These are phyloP conservation scores for Ornithorhynchus anatinus DNA, from an alignment of 2,113 vertebrate genomes.

Conservation along the genomic window DNA sequence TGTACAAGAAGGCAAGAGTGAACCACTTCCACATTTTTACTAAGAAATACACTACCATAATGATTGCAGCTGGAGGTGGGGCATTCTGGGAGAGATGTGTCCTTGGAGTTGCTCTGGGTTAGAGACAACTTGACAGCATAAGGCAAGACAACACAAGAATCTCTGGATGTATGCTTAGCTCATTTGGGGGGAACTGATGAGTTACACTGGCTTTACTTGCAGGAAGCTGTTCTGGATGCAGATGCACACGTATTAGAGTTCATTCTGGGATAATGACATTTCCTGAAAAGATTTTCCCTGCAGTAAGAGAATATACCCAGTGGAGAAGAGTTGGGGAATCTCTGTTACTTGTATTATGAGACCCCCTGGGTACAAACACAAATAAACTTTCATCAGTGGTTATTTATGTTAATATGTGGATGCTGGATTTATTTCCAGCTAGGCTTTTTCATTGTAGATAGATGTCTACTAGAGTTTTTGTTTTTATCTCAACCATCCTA, in stretches of 20 bases:
- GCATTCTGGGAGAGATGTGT: too few relatives aligned
- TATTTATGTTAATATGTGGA: slow-evolving; percentile 54
- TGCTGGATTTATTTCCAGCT: slow-evolving; percentile 40
- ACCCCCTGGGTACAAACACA: slow-evolving; percentile 37
- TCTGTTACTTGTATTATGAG: slow-evolving; percentile 36
- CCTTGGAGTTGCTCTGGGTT: too few relatives aligned
- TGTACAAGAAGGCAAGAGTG: too few relatives aligned
- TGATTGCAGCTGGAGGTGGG: too few relatives aligned
- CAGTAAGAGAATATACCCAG: neutral
- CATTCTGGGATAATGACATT: neutral
- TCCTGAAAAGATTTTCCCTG: slow-evolving; percentile 5
- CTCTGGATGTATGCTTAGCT: too few relatives aligned
- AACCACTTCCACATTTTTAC: too few relatives aligned
- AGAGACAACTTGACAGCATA: too few relatives aligned
- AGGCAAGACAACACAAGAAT: too few relatives aligned
- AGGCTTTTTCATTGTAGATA: slow-evolving; percentile 34
- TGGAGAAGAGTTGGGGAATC: slow-evolving; percentile 24
- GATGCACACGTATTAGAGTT: neutral
- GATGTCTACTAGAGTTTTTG: slow-evolving; percentile 11
- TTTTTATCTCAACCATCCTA: slow-evolving; percentile 37
- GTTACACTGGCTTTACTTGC: too few relatives aligned
- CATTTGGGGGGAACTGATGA: too few relatives aligned
- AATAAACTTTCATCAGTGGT: slow-evolving; percentile 42
- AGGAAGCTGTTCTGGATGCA: too few relatives aligned
- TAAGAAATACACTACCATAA: too few relatives aligned